phyloP scores from a whole-genome alignment of 2,797 vertebrate species.

The Acrossocheilus fasciatus region DNA sequence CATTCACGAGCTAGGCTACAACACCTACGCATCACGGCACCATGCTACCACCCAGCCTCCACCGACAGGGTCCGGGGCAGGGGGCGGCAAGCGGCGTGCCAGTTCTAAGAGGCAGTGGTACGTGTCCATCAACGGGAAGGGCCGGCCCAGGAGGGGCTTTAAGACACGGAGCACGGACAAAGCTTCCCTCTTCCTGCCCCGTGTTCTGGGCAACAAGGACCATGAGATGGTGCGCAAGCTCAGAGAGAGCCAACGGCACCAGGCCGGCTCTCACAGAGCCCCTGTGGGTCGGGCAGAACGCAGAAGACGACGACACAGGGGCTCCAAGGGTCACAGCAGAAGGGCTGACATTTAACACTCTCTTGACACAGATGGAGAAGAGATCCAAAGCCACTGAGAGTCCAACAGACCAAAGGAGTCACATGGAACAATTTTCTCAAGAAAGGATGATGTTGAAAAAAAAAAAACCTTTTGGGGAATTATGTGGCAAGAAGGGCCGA shows the following conservation, averaged over 20 bases:
- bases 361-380: conserved; percentile 24
- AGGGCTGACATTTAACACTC: conserved; percentile 58
- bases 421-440: conserved; percentile 29
- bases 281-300: conserved; percentile 62
- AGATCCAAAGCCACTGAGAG: conserved; percentile 4
- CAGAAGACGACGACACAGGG: conserved; percentile 74
- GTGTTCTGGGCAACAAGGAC: conserved; percentile 92
- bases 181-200: conserved; percentile 94
- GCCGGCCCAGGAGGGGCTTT: conserved; percentile 93
- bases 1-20: conserved; percentile 95
- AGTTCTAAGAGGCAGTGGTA: conserved; percentile 92
- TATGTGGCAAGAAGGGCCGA: conserved; percentile 30
- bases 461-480: conserved; percentile 1
- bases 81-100: conserved; percentile 75
- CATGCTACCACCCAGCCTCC: conserved; percentile 83
- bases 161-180: conserved; percentile 95
- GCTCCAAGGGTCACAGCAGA: conserved; percentile 55
- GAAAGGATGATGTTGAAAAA: conserved; percentile 35
- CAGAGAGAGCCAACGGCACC: conserved; percentile 72
- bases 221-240: conserved; percentile 90
- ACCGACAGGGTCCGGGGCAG: conserved; percentile 58
- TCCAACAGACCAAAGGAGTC: conserved; percentile 19
- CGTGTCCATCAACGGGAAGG: conserved; percentile 95
- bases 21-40: conserved; percentile 92
- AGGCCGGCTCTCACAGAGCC: conserved; percentile 62